Conservation (phyloP, 2,888 invertebrate genomes). For the Oithona nana region DNA sequence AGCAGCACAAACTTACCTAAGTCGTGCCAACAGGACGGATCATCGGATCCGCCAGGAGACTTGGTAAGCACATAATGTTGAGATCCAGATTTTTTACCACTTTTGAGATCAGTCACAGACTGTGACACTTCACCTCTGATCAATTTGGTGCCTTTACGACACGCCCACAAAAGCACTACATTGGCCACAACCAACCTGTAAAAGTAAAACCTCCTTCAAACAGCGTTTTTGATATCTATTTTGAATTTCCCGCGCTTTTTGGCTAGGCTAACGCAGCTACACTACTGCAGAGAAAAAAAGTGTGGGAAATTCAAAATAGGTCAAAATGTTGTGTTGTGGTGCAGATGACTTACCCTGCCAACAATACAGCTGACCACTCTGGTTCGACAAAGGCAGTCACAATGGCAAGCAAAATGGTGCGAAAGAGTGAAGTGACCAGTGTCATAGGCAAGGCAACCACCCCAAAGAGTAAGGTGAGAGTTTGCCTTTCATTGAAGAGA, state of each 20-base stretch:
- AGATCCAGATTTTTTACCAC: background rate
- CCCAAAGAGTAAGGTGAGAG: constrained; percentile 1
- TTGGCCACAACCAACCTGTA: background rate
- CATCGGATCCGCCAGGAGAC: background rate
- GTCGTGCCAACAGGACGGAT: background rate
- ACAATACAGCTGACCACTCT: constrained; percentile 1
- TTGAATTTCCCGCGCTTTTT: too few relatives aligned
- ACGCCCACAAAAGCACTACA: background rate
- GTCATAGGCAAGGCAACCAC: background rate
- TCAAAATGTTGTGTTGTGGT: background rate
- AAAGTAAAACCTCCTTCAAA: background rate
- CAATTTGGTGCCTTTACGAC: background rate
- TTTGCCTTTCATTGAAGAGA: constrained; percentile 8
- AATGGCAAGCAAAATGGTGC: background rate
- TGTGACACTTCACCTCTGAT: background rate
- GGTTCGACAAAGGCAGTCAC: background rate
- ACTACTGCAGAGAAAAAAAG: too few relatives aligned
- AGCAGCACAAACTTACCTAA: background rate
- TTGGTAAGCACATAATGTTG: background rate
- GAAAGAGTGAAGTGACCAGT: background rate
- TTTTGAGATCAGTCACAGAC: background rate
- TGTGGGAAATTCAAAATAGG: background rate
- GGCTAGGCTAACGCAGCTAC: too few relatives aligned
- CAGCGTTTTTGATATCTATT: background rate
- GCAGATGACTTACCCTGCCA: background rate